Base-by-base conservation (phyloP, 2,797 vertebrate genomes). In the Sebastes taczanowskii region DNA sequence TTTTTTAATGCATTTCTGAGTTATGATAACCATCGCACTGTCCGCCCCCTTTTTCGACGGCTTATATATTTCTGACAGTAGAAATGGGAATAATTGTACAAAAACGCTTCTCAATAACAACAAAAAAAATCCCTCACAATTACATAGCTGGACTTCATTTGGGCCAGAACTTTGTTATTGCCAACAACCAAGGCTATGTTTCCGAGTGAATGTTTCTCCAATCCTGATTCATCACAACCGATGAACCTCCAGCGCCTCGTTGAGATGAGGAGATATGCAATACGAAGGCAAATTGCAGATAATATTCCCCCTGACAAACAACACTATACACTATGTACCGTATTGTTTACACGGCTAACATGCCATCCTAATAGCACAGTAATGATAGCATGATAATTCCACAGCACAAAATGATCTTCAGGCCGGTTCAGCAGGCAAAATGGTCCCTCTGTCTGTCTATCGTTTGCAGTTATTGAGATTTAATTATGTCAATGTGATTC, bases 81-180 rank as follows among this genome's bases (percentile, higher is more conserved):
- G 89, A 93, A 94, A 93, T 91, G 88, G 87, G 88, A 92, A 93
- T 94, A 94, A 94, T 94, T 93, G 90, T 85, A 73, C 82, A 88
- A 92, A 92, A 94, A 88, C 55, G 83, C 90, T 90, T 88, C 89
- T 92, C 89, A 78, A 67, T 90, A 91, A 89, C 91, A 92, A 88
- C 81, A 90, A 86, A 81, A 89, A 53, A 86, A 82, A 88, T 55
- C 80, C 81, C 77, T 83, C 38, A 87, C 83, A 91, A 91, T 92
- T 91, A 92, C 86, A 86, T 90, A 89, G 89, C 81, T 84, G 86
- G 86, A 90, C 77, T 94, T 92, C 84, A 88, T 92, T 89, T 90
- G 78, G 80, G 85, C 85, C 85, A 86, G 70, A 90, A 85, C 67
- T 78, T 81, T 84, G 82, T 83, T 90, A 90, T 90, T 93, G 90